phyloP scores from a whole-genome alignment of 2,888 invertebrate genomes.

The Abrostola triplasia region DNA sequence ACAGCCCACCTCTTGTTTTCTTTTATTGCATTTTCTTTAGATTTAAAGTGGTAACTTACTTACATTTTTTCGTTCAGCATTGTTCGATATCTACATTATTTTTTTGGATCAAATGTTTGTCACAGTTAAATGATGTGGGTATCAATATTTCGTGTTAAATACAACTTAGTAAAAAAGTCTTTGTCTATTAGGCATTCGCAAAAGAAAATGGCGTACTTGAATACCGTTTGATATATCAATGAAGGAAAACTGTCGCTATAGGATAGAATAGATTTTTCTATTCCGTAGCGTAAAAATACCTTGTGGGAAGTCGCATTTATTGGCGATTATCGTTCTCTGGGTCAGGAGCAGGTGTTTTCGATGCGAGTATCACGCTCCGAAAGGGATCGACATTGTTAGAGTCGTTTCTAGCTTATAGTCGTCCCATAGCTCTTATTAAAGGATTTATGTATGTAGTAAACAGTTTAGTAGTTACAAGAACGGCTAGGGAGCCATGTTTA shows the following conservation, averaged over 20 bases:
- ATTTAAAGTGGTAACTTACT: neutral
- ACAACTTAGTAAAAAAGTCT: too few relatives aligned
- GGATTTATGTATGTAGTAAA: neutral
- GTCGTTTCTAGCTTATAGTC: neutral
- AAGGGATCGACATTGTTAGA: too few relatives aligned
- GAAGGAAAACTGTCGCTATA: neutral
- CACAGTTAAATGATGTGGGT: too few relatives aligned
- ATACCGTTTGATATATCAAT: neutral
- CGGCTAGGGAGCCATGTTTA: neutral
- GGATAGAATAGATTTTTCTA: neutral
- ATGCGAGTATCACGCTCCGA: too few relatives aligned
- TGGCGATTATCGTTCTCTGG: too few relatives aligned
- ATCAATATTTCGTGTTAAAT: too few relatives aligned
- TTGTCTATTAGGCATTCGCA: too few relatives aligned
- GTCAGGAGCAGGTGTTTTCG: too few relatives aligned
- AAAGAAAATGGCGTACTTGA: neutral
- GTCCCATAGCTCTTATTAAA: neutral
- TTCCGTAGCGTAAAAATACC: neutral
- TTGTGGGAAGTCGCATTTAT: neutral
- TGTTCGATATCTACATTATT: too few relatives aligned
- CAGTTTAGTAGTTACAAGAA: neutral
- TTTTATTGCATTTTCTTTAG: slow-evolving; percentile 25
- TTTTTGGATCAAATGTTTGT: too few relatives aligned
- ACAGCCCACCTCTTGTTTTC: slow-evolving; percentile 25
- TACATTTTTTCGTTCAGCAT: neutral